phyloP scores from a whole-genome alignment of 2,888 invertebrate genomes.

The Antheraea yamamai region DNA sequence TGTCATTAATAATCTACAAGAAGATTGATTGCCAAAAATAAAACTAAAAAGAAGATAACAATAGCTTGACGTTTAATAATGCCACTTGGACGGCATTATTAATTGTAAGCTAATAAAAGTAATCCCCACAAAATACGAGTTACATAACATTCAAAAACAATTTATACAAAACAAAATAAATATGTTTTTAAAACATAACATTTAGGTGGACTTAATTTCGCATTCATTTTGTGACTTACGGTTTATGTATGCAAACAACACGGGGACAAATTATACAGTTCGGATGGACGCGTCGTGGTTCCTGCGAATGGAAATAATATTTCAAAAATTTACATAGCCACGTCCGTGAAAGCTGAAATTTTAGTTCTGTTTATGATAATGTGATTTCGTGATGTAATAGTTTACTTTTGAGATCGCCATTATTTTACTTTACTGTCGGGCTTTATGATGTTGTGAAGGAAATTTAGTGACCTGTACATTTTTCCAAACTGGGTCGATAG shows the following conservation, averaged over 20 bases:
- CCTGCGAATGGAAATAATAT: conserved; percentile 5
- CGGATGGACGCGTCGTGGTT: not conserved
- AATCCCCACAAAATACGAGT: not conserved
- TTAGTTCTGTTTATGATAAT: conserved; percentile 12
- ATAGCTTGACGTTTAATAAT: too few species aligned
- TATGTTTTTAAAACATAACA: not conserved
- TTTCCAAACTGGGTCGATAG: too few species aligned
- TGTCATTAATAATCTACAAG: too few species aligned
- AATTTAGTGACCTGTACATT: not conserved
- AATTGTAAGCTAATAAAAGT: too few species aligned
- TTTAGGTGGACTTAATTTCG: not conserved
- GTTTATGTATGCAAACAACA: not conserved
- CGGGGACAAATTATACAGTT: conserved; percentile 8
- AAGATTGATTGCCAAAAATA: too few species aligned
- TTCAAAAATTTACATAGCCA: conserved; percentile 8
- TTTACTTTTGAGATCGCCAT: conserved; percentile 1
- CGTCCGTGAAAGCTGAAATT: conserved; percentile 6
- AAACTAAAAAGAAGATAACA: too few species aligned
- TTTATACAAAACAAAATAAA: too few species aligned
- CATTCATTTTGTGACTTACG: conserved; percentile 6
- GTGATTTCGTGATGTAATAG: not conserved
- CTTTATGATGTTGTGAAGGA: not conserved
- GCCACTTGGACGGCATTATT: too few species aligned
- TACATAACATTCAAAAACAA: not conserved
- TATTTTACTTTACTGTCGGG: not conserved